Conservation (phyloP, 2,113 vertebrate species). For the Aramus guarauna region DNA sequence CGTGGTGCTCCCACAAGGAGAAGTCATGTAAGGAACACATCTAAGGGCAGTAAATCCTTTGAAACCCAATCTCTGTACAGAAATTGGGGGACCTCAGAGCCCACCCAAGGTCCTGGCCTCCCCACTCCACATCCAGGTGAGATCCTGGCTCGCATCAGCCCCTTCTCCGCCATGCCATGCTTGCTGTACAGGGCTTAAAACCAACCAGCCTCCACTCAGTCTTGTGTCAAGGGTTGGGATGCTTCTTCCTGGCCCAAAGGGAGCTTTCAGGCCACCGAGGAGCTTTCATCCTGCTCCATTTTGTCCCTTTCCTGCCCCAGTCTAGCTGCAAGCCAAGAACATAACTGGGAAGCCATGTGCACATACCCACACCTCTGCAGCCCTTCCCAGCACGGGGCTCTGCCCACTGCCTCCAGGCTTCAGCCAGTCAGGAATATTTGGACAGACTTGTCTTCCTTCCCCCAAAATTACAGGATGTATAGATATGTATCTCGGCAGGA, state of each 20-base stretch:
- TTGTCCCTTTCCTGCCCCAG: not conserved
- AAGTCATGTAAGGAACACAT: not conserved
- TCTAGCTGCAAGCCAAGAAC: not conserved
- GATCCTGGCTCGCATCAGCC: not conserved
- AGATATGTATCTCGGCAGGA: not conserved
- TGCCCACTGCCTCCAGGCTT: not conserved
- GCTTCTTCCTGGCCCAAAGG: not conserved
- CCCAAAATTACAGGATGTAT: not conserved
- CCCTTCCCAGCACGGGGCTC: not conserved
- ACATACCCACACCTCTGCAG: fast-evolving
- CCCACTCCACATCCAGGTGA: not conserved
- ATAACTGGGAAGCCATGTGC: fast-evolving
- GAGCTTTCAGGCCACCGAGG: not conserved
- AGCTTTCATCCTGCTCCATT: not conserved
- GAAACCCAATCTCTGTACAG: not conserved
- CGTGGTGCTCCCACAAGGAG: not conserved
- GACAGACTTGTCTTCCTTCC: not conserved
- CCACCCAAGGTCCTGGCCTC: not conserved
- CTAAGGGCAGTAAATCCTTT: not conserved
- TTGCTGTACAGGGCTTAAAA: not conserved
- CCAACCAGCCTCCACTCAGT: not conserved
- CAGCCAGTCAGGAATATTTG: not conserved
- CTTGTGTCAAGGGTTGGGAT: not conserved
- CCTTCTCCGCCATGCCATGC: not conserved
- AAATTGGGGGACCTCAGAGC: not conserved